phyloP scores from a whole-genome alignment of 2,797 vertebrate genomes.

The Falco cherrug region DNA sequence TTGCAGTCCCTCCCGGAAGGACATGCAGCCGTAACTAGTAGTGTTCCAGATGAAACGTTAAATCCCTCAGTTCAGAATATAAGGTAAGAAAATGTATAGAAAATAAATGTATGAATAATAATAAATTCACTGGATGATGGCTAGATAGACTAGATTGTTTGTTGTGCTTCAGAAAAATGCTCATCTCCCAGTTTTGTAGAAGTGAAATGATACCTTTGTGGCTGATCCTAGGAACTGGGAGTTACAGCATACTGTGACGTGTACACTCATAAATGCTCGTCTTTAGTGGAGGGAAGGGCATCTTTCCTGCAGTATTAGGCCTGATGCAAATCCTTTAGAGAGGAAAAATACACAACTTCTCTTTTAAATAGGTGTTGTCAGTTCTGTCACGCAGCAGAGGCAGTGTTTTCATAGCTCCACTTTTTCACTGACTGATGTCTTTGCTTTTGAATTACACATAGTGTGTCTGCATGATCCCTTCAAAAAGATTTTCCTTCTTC shows the following conservation, averaged over 20 bases:
- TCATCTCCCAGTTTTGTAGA: not conserved
- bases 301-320: not conserved
- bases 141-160: not conserved
- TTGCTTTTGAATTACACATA: not conserved
- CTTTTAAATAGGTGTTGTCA: not conserved
- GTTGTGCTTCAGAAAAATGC: not conserved
- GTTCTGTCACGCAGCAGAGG: not conserved
- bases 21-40: conserved; percentile 53
- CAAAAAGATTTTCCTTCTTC: not conserved
- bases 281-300: not conserved
- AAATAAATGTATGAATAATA: not conserved
- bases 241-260: fast-evolving
- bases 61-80: conserved; percentile 73
- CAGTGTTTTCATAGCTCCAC: not conserved
- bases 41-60: conserved; percentile 73
- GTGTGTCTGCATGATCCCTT: not conserved
- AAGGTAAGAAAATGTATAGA: conserved; percentile 71
- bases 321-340: not conserved
- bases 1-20: conserved; percentile 78
- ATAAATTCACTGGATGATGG: not conserved
- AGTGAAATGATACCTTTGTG: not conserved
- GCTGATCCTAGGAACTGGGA: not conserved
- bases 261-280: not conserved
- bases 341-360: not conserved
- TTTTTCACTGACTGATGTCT: not conserved